Conservation (phyloP, 2,113 vertebrate species). For the Pomatostomus ruficeps region DNA sequence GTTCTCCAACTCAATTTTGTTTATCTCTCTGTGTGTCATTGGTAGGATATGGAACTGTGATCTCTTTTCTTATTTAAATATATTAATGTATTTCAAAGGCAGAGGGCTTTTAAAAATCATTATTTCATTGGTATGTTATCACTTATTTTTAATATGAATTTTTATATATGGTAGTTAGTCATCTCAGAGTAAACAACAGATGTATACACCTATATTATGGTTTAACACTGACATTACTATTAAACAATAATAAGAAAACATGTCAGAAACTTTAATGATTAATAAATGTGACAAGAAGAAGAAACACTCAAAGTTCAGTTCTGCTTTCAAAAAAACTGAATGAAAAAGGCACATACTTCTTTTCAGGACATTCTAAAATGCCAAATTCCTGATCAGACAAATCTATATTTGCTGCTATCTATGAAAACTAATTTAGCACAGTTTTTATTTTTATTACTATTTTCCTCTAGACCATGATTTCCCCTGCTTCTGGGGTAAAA, state of each 20-base stretch:
- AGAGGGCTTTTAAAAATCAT: constrained; percentile 15
- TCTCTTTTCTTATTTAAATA: constrained; percentile 31
- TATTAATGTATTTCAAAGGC: constrained; percentile 48
- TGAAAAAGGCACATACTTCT: neutral
- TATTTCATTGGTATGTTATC: constrained; percentile 40
- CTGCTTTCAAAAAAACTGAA: neutral
- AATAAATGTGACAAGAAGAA: constrained; percentile 68
- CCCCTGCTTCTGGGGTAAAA: neutral
- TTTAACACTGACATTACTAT: constrained; percentile 64
- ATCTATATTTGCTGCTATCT: neutral
- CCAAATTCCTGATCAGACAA: neutral
- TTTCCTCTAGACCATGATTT: neutral
- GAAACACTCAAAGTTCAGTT: constrained; percentile 52
- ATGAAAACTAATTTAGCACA: neutral
- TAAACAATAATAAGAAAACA: constrained; percentile 76
- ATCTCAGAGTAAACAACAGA: constrained; percentile 77
- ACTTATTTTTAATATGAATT: constrained; percentile 49
- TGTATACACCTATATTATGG: constrained; percentile 73
- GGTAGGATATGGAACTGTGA: neutral
- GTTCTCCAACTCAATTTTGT: neutral
- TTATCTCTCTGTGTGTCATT: neutral
- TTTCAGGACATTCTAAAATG: neutral
- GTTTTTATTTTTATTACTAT: neutral
- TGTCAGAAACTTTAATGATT: constrained; percentile 71
- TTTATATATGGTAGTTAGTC: constrained; percentile 67